These are phyloP conservation scores for Drosophila leontia DNA, from an alignment of 1,140 invertebrate genomes.

Conservation along the genomic window DNA sequence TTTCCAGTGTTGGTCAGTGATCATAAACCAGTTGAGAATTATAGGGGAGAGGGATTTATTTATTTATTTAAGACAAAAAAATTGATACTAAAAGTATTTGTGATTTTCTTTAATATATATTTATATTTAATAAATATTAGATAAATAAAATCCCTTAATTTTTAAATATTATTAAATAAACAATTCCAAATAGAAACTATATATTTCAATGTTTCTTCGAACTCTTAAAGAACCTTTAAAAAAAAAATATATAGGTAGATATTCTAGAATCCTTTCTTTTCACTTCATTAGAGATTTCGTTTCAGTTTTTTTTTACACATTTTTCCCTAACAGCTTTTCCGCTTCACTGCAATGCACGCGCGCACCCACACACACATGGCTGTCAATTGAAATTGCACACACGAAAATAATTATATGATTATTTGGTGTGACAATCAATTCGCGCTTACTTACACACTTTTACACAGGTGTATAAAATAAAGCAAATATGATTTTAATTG, in stretches of 20 bases:
- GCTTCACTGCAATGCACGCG: slow-evolving; percentile 17
- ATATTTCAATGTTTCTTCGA: neutral
- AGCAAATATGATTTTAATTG: slow-evolving; percentile 29
- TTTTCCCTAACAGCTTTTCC: slow-evolving; percentile 27
- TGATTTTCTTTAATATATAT: neutral
- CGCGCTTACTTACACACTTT: slow-evolving; percentile 9
- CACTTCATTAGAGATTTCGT: slow-evolving; percentile 4
- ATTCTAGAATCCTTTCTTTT: neutral
- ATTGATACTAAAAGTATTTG: neutral
- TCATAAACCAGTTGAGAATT: neutral
- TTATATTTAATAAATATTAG: no score
- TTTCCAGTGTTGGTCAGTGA: neutral
- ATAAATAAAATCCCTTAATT: no score
- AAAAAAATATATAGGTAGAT: no score
- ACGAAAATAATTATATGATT: slow-evolving; percentile 9
- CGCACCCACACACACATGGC: neutral
- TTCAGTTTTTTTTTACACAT: neutral
- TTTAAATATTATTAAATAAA: neutral
- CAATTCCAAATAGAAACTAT: neutral
- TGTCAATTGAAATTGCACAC: slow-evolving; percentile 25
- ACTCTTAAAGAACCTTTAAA: neutral
- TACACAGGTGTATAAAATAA: neutral
- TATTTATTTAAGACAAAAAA: neutral
- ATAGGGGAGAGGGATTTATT: no score
- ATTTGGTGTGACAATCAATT: slow-evolving; percentile 25